Evolutionary conservation across 2,113 vertebrate species (phyloP), one percentile per base, ranked within the genome.

Genomic region (Ctenomys sociabilis): DNA sequence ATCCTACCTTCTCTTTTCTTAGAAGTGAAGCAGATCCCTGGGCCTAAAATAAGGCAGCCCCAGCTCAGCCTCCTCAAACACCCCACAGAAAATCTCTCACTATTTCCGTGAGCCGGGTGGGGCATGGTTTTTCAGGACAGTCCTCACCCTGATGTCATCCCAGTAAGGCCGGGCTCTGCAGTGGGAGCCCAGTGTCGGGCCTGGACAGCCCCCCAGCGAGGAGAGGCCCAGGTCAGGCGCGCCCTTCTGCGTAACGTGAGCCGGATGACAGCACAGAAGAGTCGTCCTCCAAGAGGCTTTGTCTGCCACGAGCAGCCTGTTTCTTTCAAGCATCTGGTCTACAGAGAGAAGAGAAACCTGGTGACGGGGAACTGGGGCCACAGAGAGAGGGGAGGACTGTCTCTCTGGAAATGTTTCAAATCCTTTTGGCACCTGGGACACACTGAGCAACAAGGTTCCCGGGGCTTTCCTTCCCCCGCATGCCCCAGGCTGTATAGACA

Each of bases 1-100:
- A 92, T 92, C 24, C 40, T 83, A 45, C 26, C 68, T 64, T 68
- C 61, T 68, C 32, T 95, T 89, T 95, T 95, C 86, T 78, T 54
- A 72, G 80, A 70, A 89, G 28, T 63, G 59, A 93, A 85, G 54
- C 52, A 89, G 35, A 89, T n/a, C 52, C 16, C 3, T 78, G 35
- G n/a, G 17, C 63, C 43, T 73, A 93, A 70, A 61, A 68, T 78
- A 89, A 85, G 30, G 30, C 66, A 73, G n/a, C 19, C 64, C 83
- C 54, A 90, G 63, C 52, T 70, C 52, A 63, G 43, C 35, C 40
- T 63, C 26, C 52, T 89, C 63, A 64, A 45, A 64, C 37, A 43
- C 49, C 88, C 28, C 32, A 85, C 80, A 82, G 26, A 63, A 78
- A 54, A n/a, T 2, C 40, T 19, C 70, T 89, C 37, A 40, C 16